These are phyloP conservation scores for Lampris incognitus DNA, from an alignment of 2,113 vertebrate species.

Conservation along the genomic window DNA sequence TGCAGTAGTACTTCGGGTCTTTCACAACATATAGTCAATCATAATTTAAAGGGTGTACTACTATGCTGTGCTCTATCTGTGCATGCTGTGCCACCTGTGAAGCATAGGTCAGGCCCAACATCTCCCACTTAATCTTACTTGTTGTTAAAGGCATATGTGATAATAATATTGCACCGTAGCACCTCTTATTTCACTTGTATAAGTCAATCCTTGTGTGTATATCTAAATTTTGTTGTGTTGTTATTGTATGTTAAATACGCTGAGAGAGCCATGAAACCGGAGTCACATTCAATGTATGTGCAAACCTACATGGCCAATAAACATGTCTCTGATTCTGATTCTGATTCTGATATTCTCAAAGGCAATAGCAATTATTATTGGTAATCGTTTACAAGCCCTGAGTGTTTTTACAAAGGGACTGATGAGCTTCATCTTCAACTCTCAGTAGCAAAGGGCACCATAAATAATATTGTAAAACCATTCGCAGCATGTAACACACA, in stretches of 20 bases:
- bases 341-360: background rate
- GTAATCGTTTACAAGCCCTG: background rate
- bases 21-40: background rate
- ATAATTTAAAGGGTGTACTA: background rate
- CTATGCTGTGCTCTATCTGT: background rate
- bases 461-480: too few relatives aligned
- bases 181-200: too few relatives aligned
- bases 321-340: too few relatives aligned
- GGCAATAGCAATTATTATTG: background rate
- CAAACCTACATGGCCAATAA: too few relatives aligned
- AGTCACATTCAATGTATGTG: too few relatives aligned
- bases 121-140: background rate
- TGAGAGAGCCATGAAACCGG: too few relatives aligned
- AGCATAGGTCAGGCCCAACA: background rate
- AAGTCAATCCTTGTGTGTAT: too few relatives aligned
- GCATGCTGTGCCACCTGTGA: background rate
- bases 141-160: background rate
- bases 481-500: too few relatives aligned
- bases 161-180: too few relatives aligned
- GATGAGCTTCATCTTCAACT: slow-evolving; percentile 18
- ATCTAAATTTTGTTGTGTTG: too few relatives aligned
- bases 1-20: slow-evolving; percentile 3
- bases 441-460: background rate
- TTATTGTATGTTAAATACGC: too few relatives aligned
- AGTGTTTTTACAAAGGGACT: background rate